Base-by-base conservation (phyloP, 2,797 vertebrate genomes). In the Gallinago nigripennis region DNA sequence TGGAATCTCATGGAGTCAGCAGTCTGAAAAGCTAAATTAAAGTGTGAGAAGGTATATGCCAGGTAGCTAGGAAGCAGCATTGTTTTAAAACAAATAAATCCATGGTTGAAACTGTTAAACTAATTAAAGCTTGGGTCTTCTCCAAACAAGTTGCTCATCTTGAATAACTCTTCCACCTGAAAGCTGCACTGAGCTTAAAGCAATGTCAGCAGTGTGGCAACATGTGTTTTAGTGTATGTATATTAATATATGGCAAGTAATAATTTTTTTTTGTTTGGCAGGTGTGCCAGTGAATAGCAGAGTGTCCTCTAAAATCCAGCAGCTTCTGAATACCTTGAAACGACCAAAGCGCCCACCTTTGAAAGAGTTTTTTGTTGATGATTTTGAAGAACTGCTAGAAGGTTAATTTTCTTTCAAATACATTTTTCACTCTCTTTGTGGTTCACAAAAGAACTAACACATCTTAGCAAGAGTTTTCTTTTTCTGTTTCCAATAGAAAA, bases 271-370 rank as follows among this genome's bases (percentile, higher is more conserved):
- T 45, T 66, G 3, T 91, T 30, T 91, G 83, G 25, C 97, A 99
- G 99, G 99, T 94, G 99, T 99, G 82, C 99, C 99, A 18, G 99
- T 99, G 96, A 99, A 98, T 97, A 99, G 99, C 97, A 98, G 99
- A 78, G 99, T 99, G 85, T 99, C 99, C 83, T 99, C 99, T 88
- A 99, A 99, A 98, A 99, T 99, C 97, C 99, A 99, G 97, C 99
- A 99, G 97, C 98, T 99, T 89, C 98, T 99, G 39, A 99, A 99
- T 95, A 99, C 99, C 30, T 98, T 99, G 97, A 99, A 99, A 98
- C 98, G 99, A 96, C 99, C 99, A 12, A 99, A 99, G 96, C 98
- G 99, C 23, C 99, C 99, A 7, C 99, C 99, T 1, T 95, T 99
- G 95, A 98, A 98, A 90, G 99, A 99, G 86, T 99, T 99, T 98